Evolutionary conservation across 2,888 invertebrate species (phyloP), one percentile per base, ranked within the genome.

Genomic region (Myopa testacea): DNA sequence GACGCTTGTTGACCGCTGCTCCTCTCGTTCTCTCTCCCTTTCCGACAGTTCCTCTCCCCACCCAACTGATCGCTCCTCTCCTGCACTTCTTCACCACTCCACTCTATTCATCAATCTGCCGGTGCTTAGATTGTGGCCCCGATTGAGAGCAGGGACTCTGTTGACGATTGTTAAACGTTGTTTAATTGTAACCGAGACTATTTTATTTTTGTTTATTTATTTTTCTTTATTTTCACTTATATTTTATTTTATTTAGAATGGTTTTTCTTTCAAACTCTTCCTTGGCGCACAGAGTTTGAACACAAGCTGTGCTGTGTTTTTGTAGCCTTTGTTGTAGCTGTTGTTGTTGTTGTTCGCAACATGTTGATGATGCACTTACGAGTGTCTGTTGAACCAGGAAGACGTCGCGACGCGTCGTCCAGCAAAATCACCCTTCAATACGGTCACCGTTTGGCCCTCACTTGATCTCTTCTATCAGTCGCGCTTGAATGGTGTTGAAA

Each of bases 1-100:
- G 75, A 76, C 79, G 70, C 79, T 65, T 37, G 75, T 76, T 78
- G 76, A 78, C 79, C 78, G 75, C 73, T 63, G 67, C 37, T 6
- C 26, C 10, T 14, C 65, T 38, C 26, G 2, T 26, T 26, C 26
- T 26, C 26, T 26, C 26, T 2, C 26, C 26, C 26, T 26, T 2
- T 26, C 26, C 26, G 1, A 1, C 26, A 1, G 26, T 26, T 26
- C 26, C 26, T 26, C 26, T 26, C 26, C 26, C 26, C 62, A n/a
- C 26, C 40, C n/a, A 60, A 34, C 26, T 37, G n/a, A 63, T 38
- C 60, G 63, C 10, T 71, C 19, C 40, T 12, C 69, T 12, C 50
- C 19, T 19, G 45, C 69, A 62, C 60, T n/a, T 4, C 12, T 34
- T 26, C 58, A 38, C n/a, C 40, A 72, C 19, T 26, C 26, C 34